Percentiles rank a stretch among this genome's conserved stretches.
These are phyloP conservation scores for Notodonta ziczac DNA, from an alignment of 2,888 invertebrate genomes.

Conservation along the genomic window DNA sequence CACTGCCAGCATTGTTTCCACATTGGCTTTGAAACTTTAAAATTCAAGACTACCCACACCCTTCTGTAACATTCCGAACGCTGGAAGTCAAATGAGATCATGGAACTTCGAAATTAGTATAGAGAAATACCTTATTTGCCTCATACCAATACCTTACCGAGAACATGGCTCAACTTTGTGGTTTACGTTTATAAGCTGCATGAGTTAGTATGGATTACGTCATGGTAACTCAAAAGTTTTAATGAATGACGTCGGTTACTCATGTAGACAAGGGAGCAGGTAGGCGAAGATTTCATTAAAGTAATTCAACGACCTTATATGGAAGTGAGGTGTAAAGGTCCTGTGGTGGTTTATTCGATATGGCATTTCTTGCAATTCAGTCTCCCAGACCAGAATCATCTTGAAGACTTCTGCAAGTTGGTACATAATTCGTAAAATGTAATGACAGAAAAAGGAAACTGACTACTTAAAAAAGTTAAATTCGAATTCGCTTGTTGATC, in stretches of 20 bases:
- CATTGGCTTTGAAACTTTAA: slow-evolving; percentile 69
- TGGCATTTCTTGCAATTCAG: no score
- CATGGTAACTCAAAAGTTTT: slow-evolving; percentile 31
- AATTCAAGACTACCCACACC: slow-evolving; percentile 58
- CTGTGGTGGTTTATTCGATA: no score
- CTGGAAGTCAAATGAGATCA: slow-evolving; percentile 45
- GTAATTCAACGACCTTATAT: slow-evolving; percentile 13
- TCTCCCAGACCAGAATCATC: no score
- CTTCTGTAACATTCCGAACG: slow-evolving; percentile 47
- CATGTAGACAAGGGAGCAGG: slow-evolving; percentile 14
- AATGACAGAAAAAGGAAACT: no score
- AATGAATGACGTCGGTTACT: slow-evolving; percentile 34
- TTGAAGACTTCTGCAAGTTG: no score
- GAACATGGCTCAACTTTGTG: slow-evolving; percentile 25
- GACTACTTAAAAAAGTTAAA: no score
- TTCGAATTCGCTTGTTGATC: no score
- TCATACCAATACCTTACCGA: slow-evolving; percentile 8
- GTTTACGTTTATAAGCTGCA: slow-evolving; percentile 31
- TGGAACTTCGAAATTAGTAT: slow-evolving; percentile 47
- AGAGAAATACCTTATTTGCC: slow-evolving; percentile 29
- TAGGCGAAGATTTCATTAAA: slow-evolving; percentile 31
- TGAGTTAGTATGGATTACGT: slow-evolving; percentile 38
- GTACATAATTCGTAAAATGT: no score
- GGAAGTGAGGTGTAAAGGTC: slow-evolving; percentile 4
- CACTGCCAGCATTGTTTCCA: slow-evolving; percentile 68